phyloP scores from a whole-genome alignment of 2,113 vertebrate species.

The Garra rufa region DNA sequence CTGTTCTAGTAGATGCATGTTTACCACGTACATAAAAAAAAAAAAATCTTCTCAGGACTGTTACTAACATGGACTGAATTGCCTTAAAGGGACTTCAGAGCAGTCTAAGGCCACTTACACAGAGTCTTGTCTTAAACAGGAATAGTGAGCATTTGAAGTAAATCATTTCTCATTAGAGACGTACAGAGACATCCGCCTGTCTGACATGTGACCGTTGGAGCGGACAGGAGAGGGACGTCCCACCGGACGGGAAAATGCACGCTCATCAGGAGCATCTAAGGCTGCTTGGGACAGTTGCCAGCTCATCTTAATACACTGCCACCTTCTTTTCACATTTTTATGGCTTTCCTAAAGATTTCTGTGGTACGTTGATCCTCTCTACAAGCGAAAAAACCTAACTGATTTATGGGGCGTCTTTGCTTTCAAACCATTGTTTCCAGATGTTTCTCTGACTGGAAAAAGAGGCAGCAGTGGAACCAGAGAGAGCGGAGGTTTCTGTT shows the following conservation, averaged over 20 bases:
- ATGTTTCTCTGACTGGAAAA: conserved; percentile 65
- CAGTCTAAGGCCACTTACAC: background rate
- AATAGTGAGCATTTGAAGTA: conserved; percentile 24
- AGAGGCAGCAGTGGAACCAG: conserved; percentile 50
- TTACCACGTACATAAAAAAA: background rate
- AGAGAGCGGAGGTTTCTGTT: conserved; percentile 39
- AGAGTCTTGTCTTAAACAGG: conserved; percentile 14
- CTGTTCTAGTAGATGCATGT: background rate
- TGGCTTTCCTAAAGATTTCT: conserved; percentile 72
- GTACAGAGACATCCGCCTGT: conserved; percentile 14
- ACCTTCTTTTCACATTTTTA: conserved; percentile 67
- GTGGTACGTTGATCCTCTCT: conserved; percentile 58
- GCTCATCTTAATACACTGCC: conserved; percentile 67
- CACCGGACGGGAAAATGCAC: conserved; percentile 27
- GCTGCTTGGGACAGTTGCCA: conserved; percentile 60
- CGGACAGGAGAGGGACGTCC: conserved; percentile 16
- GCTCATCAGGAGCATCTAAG: conserved; percentile 43
- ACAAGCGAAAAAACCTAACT: conserved; percentile 69
- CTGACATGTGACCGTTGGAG: background rate
- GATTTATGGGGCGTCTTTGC: conserved; percentile 71
- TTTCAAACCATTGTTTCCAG: conserved; percentile 76
- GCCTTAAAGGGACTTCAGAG: conserved; percentile 5
- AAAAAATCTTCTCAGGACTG: background rate
- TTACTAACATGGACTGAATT: background rate
- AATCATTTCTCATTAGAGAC: conserved; percentile 17